phyloP scores from a whole-genome alignment of 1,140 invertebrate genomes.

The Octopus bimaculoides region DNA sequence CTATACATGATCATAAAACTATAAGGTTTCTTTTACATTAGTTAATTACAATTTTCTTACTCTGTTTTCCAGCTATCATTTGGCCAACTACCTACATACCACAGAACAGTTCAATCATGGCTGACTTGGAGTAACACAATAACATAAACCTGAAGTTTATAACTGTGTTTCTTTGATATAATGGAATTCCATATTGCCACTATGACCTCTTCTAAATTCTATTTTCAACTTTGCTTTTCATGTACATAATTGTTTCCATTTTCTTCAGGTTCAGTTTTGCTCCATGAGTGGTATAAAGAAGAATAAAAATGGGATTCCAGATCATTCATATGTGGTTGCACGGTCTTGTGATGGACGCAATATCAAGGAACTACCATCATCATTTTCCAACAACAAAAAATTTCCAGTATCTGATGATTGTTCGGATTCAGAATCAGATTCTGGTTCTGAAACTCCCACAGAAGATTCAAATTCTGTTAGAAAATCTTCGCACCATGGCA shows the following conservation, averaged over 20 bases:
- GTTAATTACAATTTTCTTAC: too few relatives aligned
- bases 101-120: too few relatives aligned
- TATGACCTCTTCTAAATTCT: neutral
- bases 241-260: neutral
- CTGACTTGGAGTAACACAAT: too few relatives aligned
- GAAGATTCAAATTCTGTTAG: neutral
- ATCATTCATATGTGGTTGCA: neutral
- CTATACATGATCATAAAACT: too few relatives aligned
- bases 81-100: too few relatives aligned
- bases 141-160: neutral
- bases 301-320: neutral
- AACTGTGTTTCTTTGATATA: neutral
- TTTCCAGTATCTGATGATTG: neutral
- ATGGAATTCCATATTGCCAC: neutral
- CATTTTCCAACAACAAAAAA: neutral
- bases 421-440: neutral
- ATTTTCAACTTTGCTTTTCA: neutral
- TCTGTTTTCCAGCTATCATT: too few relatives aligned
- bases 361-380: neutral
- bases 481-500: neutral
- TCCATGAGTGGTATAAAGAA: neutral
- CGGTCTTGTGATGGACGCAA: neutral
- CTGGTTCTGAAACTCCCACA: neutral
- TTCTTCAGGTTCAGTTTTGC: neutral
- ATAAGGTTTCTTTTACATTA: too few relatives aligned